phyloP scores from a whole-genome alignment of 2,113 vertebrate genomes.

The Thomomys bottae region DNA sequence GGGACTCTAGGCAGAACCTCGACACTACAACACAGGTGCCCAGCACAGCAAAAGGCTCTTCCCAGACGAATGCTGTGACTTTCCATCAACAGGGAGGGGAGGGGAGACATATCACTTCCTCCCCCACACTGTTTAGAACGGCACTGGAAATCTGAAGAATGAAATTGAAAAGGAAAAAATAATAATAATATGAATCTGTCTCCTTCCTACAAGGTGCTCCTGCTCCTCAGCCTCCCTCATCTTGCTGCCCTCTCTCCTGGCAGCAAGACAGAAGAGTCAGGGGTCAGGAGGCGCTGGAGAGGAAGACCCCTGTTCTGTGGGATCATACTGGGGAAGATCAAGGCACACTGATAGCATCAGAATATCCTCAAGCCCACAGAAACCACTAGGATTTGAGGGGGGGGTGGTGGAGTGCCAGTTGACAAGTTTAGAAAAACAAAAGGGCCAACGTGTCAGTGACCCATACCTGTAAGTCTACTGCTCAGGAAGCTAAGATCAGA shows the following conservation, averaged over 20 bases:
- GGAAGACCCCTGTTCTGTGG: not conserved
- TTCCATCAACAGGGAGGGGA: not conserved
- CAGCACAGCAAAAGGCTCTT: no score
- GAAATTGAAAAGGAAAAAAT: constrained; percentile 58
- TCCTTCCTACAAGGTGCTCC: not conserved
- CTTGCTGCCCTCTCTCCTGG: not conserved
- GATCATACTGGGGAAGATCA: rapidly evolving
- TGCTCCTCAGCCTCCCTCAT: not conserved
- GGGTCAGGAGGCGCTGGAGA: not conserved
- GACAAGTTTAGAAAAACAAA: not conserved
- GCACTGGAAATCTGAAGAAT: constrained; percentile 54
- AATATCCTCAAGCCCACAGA: rapidly evolving
- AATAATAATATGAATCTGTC: not conserved
- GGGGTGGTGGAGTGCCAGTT: not conserved
- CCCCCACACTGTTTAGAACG: not conserved
- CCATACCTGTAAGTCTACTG: no score
- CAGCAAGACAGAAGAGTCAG: not conserved
- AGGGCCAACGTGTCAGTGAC: no score
- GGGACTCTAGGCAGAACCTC: not conserved
- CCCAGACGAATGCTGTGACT: not conserved
- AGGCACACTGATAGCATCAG: not conserved
- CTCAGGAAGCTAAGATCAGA: no score
- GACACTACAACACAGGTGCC: not conserved
- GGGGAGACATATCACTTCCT: not conserved
- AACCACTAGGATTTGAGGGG: not conserved